These are phyloP conservation scores for Melanerpes aurifrons DNA, from an alignment of 2,113 vertebrate species.

Conservation along the genomic window DNA sequence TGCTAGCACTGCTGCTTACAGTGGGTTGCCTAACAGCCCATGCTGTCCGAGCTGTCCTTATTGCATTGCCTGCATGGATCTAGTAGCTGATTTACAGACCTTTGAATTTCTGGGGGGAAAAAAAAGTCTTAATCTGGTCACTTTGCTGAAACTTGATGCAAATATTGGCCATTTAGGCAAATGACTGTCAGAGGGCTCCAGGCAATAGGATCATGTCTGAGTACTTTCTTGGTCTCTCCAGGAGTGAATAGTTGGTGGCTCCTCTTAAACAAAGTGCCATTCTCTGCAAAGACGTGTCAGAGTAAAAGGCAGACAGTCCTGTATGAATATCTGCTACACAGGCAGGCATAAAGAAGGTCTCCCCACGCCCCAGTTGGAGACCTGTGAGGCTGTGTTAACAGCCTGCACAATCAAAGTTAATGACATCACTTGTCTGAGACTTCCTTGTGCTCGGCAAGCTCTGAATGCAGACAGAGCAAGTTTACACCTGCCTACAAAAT, in stretches of 20 bases:
- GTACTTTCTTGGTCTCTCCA: constrained; percentile 18
- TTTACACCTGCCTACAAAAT: constrained; percentile 61
- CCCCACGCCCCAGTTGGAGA: neutral
- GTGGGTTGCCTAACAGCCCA: neutral
- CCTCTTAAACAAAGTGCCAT: constrained; percentile 43
- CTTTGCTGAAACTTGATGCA: constrained; percentile 1
- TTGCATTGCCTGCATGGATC: neutral
- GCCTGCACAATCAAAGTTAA: neutral
- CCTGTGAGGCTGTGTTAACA: constrained; percentile 22
- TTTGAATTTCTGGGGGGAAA: neutral
- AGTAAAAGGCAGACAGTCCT: neutral
- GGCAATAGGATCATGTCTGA: neutral
- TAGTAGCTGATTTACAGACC: neutral
- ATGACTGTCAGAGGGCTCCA: neutral
- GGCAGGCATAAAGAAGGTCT: constrained; percentile 27
- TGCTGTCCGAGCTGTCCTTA: neutral
- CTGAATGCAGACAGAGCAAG: constrained; percentile 54
- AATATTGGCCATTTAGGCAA: constrained; percentile 7
- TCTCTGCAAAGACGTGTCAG: constrained; percentile 19
- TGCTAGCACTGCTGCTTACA: neutral
- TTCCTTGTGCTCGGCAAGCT: constrained; percentile 26
- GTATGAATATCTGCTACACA: constrained; percentile 29
- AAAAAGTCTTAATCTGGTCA: constrained; percentile 4
- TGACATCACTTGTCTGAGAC: constrained; percentile 49
- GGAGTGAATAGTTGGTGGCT: neutral